Evolutionary conservation across 2,797 vertebrate species (phyloP), one percentile per base, ranked within the genome.

Genomic region (Rhinella marina): DNA sequence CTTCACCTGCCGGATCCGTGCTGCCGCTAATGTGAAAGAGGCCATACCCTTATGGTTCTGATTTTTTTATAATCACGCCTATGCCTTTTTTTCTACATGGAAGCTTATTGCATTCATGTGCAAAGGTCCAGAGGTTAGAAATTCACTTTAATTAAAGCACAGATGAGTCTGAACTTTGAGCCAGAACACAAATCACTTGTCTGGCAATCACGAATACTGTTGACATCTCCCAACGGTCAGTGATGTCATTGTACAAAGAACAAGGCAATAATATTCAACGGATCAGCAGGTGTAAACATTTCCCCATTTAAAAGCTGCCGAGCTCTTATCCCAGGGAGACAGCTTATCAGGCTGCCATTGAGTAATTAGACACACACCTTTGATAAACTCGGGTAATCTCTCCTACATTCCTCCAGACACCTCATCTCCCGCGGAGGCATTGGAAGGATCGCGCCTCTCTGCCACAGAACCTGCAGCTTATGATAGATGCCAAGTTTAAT

Each of bases 361-460:
- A 77, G 79, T 78, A 16, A 86, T 86, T 56, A 66, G n/a, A 54
- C 70, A 73, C 86, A 87, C 86, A 83, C 86, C 86, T 66, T 87
- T 50, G 32, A 87, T 83, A 83, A 82, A 87, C 86, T 83, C 27
- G 32, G 70, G 41, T 61, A 79, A 81, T 66, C 77, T 72, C 48
- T 48, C 2, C 7, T 57, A 59, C 86, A 82, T 87, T 77, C 86
- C 81, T 66, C 12, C 25, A 16, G 56, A n/a, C 80, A 41, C 19
- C 70, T 66, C 64, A 52, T 54, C 59, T 83, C 86, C 86, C 80
- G 70, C 86, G 41, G 70, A 57, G 50, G 13, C 52, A 57, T 29
- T 70, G 64, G 17, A 25, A 52, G 12, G 54, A 87, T 61, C 66
- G 79, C 86, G 86, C 86, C 79, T 82, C 66, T 87, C 41, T 10